Evolutionary conservation across 1,140 invertebrate genomes (phyloP), one percentile per base, ranked within the genome.

Genomic region (Microplitis mediator): DNA sequence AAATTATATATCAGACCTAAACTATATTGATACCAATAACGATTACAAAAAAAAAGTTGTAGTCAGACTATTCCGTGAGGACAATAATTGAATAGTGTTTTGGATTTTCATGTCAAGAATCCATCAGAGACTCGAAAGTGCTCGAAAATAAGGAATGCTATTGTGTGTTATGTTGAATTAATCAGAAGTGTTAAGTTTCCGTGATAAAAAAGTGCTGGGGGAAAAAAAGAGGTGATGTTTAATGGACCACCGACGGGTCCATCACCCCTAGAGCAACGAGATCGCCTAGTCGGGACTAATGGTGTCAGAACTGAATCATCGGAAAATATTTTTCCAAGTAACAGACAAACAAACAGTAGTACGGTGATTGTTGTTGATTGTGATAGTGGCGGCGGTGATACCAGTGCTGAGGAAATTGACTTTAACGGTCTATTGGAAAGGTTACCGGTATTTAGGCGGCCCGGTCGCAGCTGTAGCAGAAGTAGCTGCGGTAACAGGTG

Each of bases 321-420:
- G 11, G 16, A 65, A 32, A 51, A 32, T 64, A 63, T 50, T 75
- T 73, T 63, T 31, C 65, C 74, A 75, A 69, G 23, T 23, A 23
- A 76, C 77, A 74, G 64, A 67, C 63, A 73, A 52, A 75, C 72
- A 70, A 36, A 60, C 14, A 50, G 62, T 76, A 76, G 74, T 69
- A 70, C 81, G 84, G 84, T 83, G 84, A 84, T 79, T 83, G 11
- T 45, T 45, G 80, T 77, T 65, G 80, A 32, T 54, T 66, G 80
- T 73, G 80, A 75, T 51, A 71, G 79, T 75, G 73, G 75, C 74
- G 73, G 79, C 71, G 71, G 75, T 75, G 69, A 76, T 72, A 50
- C 67, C 39, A 65, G 65, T 56, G 72, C 76, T 77, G 68, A 77
- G 74, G 72, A 79, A 70, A 45, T 14, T 54, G 16, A 58, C 16